These are phyloP conservation scores for Phaenicophaeus curvirostris DNA, from an alignment of 2,797 vertebrate genomes.

Conservation along the genomic window DNA sequence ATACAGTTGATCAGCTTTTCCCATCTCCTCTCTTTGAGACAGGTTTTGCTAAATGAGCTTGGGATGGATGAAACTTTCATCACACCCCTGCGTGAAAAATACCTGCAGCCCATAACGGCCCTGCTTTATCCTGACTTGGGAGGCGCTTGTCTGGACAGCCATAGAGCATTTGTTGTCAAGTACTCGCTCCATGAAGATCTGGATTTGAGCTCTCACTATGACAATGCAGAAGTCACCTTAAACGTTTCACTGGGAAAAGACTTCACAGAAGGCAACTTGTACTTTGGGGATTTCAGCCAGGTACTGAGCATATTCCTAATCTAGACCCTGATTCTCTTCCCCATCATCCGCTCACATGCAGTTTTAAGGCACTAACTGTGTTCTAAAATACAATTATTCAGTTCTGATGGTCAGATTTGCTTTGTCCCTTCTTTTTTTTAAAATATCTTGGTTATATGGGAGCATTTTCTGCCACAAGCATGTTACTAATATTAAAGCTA, in stretches of 20 bases:
- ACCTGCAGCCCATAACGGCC: constrained; percentile 82
- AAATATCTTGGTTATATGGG: not conserved
- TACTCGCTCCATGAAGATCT: constrained; percentile 87
- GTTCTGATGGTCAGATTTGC: not conserved
- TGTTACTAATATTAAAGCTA: not conserved
- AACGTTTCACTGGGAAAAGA: constrained; percentile 91
- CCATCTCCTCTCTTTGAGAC: not conserved
- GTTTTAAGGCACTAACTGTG: not conserved
- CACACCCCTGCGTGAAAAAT: constrained; percentile 87
- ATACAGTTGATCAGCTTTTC: not conserved
- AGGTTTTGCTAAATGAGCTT: constrained; percentile 93
- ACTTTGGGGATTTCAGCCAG: constrained; percentile 92
- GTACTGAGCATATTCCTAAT: constrained; percentile 62
- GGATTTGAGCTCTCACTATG: constrained; percentile 91
- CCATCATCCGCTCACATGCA: not conserved
- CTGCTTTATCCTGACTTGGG: constrained; percentile 90
- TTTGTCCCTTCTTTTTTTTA: not conserved
- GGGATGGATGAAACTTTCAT: constrained; percentile 88
- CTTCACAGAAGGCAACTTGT: constrained; percentile 91
- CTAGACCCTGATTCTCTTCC: rapidly evolving
- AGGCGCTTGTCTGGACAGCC: constrained; percentile 87
- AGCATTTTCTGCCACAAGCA: not conserved
- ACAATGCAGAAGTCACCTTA: constrained; percentile 94
- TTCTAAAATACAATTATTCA: not conserved
- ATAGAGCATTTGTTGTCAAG: constrained; percentile 94